Evolutionary conservation across 92 coral and sea anemone genomes (phyloP).

Genomic region (Galaxea fascicularis): DNA sequence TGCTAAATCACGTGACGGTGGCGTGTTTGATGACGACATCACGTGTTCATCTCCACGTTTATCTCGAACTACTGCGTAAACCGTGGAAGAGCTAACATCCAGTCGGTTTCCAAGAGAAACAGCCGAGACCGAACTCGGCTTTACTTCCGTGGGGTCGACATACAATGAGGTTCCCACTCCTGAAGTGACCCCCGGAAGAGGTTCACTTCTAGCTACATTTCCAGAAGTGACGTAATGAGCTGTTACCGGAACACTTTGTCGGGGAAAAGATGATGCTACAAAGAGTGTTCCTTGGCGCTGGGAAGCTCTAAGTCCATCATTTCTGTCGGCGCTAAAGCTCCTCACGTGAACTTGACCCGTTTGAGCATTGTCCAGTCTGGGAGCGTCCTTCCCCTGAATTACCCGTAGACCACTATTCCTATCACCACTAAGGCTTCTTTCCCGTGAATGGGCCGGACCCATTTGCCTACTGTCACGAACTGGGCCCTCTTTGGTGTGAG

Average conservation of each 20-base stretch:
- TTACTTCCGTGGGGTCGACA: constrained; percentile 13
- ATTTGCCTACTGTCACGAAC: constrained; percentile 17
- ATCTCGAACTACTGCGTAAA: constrained; percentile 35
- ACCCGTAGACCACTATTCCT: background rate
- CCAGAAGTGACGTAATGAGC: constrained; percentile 49
- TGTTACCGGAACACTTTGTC: constrained; percentile 45
- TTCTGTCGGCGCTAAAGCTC: constrained; percentile 24
- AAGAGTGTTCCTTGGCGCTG: constrained; percentile 21
- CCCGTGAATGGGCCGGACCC: constrained; percentile 9
- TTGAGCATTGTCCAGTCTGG: constrained; percentile 19
- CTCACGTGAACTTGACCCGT: constrained; percentile 4
- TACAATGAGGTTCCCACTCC: constrained; percentile 20
- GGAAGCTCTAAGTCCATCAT: constrained; percentile 27
- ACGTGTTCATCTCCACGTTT: constrained; percentile 44
- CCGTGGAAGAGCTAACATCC: constrained; percentile 35
- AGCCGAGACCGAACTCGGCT: constrained; percentile 17
- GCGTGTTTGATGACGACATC: constrained; percentile 18
- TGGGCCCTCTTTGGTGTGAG: constrained; percentile 12
- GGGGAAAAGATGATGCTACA: constrained; percentile 30
- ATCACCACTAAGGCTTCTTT: constrained; percentile 42
- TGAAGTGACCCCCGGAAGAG: constrained; percentile 12
- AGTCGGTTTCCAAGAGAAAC: constrained; percentile 26
- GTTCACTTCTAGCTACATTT: constrained; percentile 18
- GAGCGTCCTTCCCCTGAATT: constrained; percentile 10
- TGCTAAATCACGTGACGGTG: constrained; percentile 27